These are phyloP conservation scores for Oryzias melastigma DNA, from an alignment of 2,113 vertebrate species.

Conservation along the genomic window DNA sequence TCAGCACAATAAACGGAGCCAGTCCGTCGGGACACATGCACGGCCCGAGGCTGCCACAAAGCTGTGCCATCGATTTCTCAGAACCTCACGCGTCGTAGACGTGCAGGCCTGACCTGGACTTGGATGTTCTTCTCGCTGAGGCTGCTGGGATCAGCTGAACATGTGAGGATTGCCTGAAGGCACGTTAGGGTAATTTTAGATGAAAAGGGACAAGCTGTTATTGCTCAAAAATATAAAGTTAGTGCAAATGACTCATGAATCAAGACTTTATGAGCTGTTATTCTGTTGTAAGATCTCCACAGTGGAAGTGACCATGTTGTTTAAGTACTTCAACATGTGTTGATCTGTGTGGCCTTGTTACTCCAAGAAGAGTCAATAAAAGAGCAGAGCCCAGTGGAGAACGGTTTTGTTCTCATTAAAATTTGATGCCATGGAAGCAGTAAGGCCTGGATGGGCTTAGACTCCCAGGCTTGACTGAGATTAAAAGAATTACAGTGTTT, in stretches of 20 bases:
- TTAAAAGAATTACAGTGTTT: slow-evolving; percentile 17
- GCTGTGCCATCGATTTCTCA: slow-evolving; percentile 71
- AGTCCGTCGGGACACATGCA: slow-evolving; percentile 64
- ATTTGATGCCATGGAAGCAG: slow-evolving; percentile 70
- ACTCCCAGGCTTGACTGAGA: slow-evolving; percentile 23
- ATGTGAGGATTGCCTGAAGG: slow-evolving; percentile 33
- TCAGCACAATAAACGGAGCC: slow-evolving; percentile 63
- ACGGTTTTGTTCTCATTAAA: slow-evolving; percentile 80
- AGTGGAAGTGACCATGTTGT: no score
- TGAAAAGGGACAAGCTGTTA: slow-evolving; percentile 33
- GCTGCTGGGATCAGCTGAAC: slow-evolving; percentile 21
- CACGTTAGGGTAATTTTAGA: neutral
- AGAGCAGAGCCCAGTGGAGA: slow-evolving; percentile 45
- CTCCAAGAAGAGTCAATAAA: slow-evolving; percentile 51
- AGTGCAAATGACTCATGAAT: no score
- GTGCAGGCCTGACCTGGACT: slow-evolving; percentile 46
- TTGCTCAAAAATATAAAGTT: neutral
- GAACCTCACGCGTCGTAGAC: slow-evolving; percentile 8
- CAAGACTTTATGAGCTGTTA: neutral
- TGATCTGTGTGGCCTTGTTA: slow-evolving; percentile 31
- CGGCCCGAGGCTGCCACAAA: slow-evolving; percentile 63
- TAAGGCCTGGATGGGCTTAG: slow-evolving; percentile 32
- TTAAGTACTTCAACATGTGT: no score
- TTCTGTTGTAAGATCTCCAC: no score
- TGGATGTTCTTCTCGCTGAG: slow-evolving; percentile 23